phyloP scores from a whole-genome alignment of 2,113 vertebrate species.

The Patagioenas fasciata region DNA sequence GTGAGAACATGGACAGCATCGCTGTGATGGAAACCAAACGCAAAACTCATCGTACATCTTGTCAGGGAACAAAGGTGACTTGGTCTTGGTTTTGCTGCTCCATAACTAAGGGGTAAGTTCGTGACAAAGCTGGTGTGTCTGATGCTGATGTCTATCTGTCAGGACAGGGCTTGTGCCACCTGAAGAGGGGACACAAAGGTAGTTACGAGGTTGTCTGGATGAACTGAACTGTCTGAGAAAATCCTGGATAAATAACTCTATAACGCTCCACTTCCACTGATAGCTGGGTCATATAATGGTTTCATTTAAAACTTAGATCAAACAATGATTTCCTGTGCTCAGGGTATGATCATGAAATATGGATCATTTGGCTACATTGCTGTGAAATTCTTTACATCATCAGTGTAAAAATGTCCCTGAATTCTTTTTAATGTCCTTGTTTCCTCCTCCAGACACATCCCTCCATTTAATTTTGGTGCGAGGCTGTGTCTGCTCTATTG shows the following conservation, averaged over 20 bases:
- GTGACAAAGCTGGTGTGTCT: background rate
- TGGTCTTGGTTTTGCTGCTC: background rate
- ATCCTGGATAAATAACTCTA: background rate
- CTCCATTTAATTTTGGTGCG: background rate
- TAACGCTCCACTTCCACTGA: background rate
- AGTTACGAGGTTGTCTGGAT: background rate
- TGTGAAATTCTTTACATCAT: background rate
- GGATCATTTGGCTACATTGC: background rate
- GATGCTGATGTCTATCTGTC: rapidly evolving
- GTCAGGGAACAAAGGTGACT: background rate
- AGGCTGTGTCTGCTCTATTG: background rate
- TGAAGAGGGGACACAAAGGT: rapidly evolving
- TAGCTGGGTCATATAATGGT: background rate
- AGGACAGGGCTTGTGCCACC: background rate
- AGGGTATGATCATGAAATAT: background rate
- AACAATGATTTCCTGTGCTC: background rate
- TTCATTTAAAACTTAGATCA: background rate
- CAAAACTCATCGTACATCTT: background rate
- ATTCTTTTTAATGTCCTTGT: background rate
- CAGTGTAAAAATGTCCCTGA: background rate
- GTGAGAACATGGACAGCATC: background rate
- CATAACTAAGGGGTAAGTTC: rapidly evolving
- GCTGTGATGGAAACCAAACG: rapidly evolving
- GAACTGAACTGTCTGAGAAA: background rate
- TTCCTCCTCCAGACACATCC: background rate